phyloP scores from a whole-genome alignment of 2,888 invertebrate species.

The Leptothorax acervorum region DNA sequence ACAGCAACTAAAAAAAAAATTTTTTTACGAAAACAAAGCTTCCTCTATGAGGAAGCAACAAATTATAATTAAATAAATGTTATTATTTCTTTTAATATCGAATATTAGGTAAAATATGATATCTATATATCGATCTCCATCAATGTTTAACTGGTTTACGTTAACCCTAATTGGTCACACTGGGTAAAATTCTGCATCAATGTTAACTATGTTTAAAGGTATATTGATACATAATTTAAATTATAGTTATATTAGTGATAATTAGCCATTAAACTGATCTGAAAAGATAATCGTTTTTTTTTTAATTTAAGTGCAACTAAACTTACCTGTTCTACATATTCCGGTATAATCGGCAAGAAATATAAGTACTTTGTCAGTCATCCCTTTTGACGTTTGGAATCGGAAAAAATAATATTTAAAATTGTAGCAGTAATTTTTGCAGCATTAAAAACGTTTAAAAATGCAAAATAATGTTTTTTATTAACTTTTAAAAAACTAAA shows the following conservation, averaged over 20 bases:
- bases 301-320: neutral
- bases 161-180: too few species aligned
- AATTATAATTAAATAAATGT: too few species aligned
- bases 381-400: constrained; percentile 97
- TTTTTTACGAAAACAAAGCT: too few species aligned
- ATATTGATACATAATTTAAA: neutral
- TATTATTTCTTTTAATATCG: too few species aligned
- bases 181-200: too few species aligned
- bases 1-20: too few species aligned
- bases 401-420: neutral
- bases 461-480: neutral
- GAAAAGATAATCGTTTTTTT: neutral
- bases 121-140: too few species aligned
- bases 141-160: too few species aligned
- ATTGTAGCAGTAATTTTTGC: neutral
- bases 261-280: neutral
- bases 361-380: constrained; percentile 99
- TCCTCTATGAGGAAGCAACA: too few species aligned
- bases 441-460: neutral
- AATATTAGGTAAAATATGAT: too few species aligned
- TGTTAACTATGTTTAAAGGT: neutral
- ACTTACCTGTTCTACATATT: constrained; percentile 95
- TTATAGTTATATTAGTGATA: neutral
- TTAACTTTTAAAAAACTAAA: neutral
- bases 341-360: constrained; percentile 97